Base-by-base conservation (phyloP, 2,888 invertebrate genomes). In the Drosophila recens region DNA sequence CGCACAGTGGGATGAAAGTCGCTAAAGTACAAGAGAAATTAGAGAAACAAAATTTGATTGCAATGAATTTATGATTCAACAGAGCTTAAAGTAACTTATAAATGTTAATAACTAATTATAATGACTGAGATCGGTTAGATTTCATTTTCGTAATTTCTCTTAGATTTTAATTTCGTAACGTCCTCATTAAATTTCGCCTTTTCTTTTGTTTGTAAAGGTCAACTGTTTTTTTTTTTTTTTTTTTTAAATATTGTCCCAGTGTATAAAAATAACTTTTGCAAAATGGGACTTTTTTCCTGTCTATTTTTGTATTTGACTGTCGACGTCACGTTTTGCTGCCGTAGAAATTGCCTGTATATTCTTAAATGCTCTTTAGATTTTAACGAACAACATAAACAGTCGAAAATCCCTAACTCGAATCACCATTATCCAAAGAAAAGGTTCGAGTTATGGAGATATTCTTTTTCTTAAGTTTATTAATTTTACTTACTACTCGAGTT, bases 1-100 rank as follows among this genome's bases (percentile, higher is more conserved):
- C 34, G 59, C 57, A 73, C 69, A 73, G 65, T 74, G 65, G 67
- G 15, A 4, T 62, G 49, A 67, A 62, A 54, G 33, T 11, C 4
- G 15, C 27, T 11, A 1, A 13, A 34, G 10, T 20, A 2, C 0
- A 11, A 33, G 11, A 33, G 11, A 30, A 48, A 15, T 15, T 9
- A 38, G 5, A 38, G 5, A 38, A n/a, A 20, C 23, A 10, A 20
- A 43, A 5, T 13, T 13, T 13, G 36, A 1, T 36, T 20, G 23
- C 6, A 23, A 23, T 20, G 23, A 13, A 11, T 15, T 46, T 27
- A 3, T 10, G 2, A 15, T 46, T 10, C 8, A 27, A 46, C n/a
- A 3, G 46, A n/a, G 34, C 10, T 45, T 11, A 11, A 15, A 23
- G 15, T 45, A 46, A 46, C 13, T 1, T 1, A 27, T 9, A n/a